Percentiles rank a stretch among this genome's conserved stretches.
phyloP scores from a whole-genome alignment of 2,888 invertebrate species.

The Morpho deidamia region DNA sequence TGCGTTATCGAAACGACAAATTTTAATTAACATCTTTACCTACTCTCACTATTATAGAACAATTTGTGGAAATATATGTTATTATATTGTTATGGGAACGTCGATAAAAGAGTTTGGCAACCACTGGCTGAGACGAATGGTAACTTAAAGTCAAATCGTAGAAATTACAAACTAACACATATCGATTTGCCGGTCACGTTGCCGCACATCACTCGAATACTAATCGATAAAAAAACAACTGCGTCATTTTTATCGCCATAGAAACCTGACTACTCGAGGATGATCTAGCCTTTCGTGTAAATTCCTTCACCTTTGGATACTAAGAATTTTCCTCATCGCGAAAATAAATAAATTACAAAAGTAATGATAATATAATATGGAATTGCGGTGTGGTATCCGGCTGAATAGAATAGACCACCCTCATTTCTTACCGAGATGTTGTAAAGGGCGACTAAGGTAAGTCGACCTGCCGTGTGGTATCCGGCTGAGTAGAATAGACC shows the following conservation, averaged over 20 bases:
- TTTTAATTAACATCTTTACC: no score
- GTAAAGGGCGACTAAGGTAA: no score
- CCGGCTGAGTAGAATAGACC: no score
- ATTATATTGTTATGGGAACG: no score
- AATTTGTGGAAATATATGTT: no score
- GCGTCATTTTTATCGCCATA: constrained; percentile 39
- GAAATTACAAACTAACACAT: not conserved
- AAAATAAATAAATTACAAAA: not conserved
- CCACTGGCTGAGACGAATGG: not conserved
- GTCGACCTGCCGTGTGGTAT: no score
- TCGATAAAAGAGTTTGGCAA: no score
- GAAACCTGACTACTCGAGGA: constrained; percentile 9
- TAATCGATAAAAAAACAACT: constrained; percentile 39
- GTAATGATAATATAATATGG: not conserved
- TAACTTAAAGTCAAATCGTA: not conserved
- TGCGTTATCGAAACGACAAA: no score
- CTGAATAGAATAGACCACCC: no score
- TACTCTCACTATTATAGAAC: no score
- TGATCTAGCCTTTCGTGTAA: constrained; percentile 4
- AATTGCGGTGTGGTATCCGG: no score
- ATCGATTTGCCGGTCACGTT: constrained; percentile 27
- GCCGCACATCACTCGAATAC: constrained; percentile 36
- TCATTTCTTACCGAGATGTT: no score
- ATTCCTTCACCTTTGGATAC: not conserved
- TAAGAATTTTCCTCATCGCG: not conserved